phyloP scores from a whole-genome alignment of 2,888 invertebrate genomes.

The Trissolcus brochymenae region DNA sequence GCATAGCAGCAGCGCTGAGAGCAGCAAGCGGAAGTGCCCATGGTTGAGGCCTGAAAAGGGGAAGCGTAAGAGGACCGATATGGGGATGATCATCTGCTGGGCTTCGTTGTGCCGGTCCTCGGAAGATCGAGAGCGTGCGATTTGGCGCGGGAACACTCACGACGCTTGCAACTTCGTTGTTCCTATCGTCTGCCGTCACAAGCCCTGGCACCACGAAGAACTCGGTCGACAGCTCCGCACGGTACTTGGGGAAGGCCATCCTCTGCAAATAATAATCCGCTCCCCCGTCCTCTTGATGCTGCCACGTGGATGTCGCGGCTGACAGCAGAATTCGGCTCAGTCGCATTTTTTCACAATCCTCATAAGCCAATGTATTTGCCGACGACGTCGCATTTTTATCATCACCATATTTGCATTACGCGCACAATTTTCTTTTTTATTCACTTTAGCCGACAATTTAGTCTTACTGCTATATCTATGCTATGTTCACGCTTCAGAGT shows the following conservation, averaged over 20 bases:
- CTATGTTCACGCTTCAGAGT: conserved; percentile 45
- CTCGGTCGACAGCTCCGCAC: conserved; percentile 89
- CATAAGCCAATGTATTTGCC: conserved; percentile 26
- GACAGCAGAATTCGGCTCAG: conserved; percentile 72
- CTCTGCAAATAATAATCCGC: conserved; percentile 60
- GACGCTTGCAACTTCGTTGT: conserved; percentile 68
- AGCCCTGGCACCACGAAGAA: conserved; percentile 85
- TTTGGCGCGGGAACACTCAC: conserved; percentile 73
- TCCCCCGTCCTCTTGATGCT: conserved; percentile 46
- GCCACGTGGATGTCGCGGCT: conserved; percentile 70
- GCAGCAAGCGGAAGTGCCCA: conserved; percentile 95
- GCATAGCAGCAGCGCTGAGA: conserved; percentile 89
- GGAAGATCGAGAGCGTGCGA: conserved; percentile 70
- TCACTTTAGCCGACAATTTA: not conserved
- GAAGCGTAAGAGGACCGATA: conserved; percentile 66
- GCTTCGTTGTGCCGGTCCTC: conserved; percentile 64
- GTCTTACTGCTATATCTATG: too few species aligned
- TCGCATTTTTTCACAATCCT: conserved; percentile 63
- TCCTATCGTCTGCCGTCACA: conserved; percentile 68
- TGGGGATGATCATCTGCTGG: conserved; percentile 64
- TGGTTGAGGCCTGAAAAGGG: conserved; percentile 82
- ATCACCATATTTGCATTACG: not conserved
- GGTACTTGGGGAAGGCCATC: conserved; percentile 68
- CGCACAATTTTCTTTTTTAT: not conserved
- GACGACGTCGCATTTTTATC: conserved; percentile 44